Conservation (phyloP, 64 coral and sea anemone species). For the Anthopleura sola region DNA sequence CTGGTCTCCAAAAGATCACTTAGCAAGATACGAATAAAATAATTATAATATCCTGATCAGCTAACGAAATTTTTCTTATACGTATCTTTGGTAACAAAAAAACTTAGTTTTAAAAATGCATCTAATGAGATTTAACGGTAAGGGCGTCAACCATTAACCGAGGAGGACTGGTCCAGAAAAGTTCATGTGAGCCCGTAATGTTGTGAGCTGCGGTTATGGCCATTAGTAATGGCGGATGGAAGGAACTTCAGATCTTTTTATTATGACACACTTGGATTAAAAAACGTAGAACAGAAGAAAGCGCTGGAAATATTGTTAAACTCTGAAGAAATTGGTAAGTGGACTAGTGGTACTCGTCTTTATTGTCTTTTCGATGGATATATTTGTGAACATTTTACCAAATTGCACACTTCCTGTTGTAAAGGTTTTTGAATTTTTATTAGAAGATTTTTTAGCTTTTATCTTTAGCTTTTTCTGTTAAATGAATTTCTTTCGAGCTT, state of each 20-base stretch:
- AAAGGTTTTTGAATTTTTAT: too few relatives aligned
- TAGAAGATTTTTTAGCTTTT: too few relatives aligned
- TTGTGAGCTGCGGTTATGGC: background rate
- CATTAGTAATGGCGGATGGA: conserved; percentile 69
- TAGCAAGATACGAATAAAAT: too few relatives aligned
- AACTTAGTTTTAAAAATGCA: too few relatives aligned
- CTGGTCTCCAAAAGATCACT: too few relatives aligned
- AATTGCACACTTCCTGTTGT: background rate
- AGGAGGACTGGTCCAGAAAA: background rate
- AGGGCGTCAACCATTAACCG: background rate
- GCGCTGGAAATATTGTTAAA: conserved; percentile 80
- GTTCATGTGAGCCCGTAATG: background rate
- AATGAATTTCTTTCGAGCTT: too few relatives aligned
- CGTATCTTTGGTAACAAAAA: too few relatives aligned
- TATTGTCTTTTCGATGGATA: background rate
- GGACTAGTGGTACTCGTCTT: background rate
- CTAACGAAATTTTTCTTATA: too few relatives aligned
- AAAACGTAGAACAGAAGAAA: conserved; percentile 90
- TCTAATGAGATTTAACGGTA: too few relatives aligned
- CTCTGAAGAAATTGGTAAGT: conserved; percentile 78
- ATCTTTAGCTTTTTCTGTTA: too few relatives aligned
- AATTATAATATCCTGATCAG: too few relatives aligned
- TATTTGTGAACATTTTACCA: background rate
- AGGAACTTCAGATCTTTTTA: conserved; percentile 91
- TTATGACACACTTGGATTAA: conserved; percentile 83